These are phyloP conservation scores for Plestiodon gilberti DNA, from an alignment of 2,113 vertebrate species.

Conservation along the genomic window DNA sequence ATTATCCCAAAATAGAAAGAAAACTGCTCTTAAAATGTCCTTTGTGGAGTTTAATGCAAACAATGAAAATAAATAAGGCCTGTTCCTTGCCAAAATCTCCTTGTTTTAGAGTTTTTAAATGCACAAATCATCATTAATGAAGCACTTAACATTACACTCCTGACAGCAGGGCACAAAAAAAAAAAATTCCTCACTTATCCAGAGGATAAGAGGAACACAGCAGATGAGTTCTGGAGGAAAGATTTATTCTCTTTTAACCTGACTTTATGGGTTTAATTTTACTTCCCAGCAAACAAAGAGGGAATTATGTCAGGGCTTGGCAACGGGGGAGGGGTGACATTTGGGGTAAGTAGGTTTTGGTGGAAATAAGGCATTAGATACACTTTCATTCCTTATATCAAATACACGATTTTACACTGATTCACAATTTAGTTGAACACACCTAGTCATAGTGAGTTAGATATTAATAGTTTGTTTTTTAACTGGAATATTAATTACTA, in stretches of 20 bases:
- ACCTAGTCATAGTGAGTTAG: neutral
- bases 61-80: conserved; percentile 75
- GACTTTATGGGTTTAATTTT: conserved; percentile 64
- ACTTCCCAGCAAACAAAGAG: conserved; percentile 51
- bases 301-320: conserved; percentile 30
- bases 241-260: conserved; percentile 65
- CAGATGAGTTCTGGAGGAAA: conserved; percentile 58
- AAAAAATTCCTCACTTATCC: conserved; percentile 74
- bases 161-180: conserved; percentile 73
- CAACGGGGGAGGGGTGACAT: neutral
- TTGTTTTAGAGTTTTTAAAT: conserved; percentile 70
- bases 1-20: conserved; percentile 65
- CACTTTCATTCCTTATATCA: neutral
- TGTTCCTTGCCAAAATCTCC: conserved; percentile 71
- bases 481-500: neutral
- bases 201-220: conserved; percentile 69
- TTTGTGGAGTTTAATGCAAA: conserved; percentile 69
- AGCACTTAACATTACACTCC: conserved; percentile 76
- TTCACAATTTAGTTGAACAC: neutral
- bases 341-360: neutral
- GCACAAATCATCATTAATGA: conserved; percentile 79
- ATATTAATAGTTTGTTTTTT: neutral
- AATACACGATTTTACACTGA: neutral
- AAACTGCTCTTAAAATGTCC: conserved; percentile 68
- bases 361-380: neutral